A percentile compares a stretch with the other conserved stretches of the same genome.
Evolutionary conservation across 2,888 invertebrate species (phyloP).

Genomic region (Habrosyne pyritoides): DNA sequence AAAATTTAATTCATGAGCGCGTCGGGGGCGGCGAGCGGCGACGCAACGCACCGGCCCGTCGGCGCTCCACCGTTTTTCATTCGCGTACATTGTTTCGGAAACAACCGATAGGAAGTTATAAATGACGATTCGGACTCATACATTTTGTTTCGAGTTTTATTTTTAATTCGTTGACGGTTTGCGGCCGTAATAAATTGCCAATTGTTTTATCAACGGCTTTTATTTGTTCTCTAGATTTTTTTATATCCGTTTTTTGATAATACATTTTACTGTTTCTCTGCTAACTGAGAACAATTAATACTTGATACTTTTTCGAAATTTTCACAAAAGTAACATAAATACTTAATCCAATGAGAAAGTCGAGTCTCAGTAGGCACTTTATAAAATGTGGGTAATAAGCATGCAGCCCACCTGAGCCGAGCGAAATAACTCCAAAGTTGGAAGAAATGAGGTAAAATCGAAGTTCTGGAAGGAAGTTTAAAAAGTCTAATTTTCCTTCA

Average conservation of each 20-base stretch:
- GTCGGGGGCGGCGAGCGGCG: too few species aligned
- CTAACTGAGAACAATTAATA: too few species aligned
- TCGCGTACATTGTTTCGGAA: slow-evolving; percentile 48
- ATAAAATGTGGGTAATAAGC: slow-evolving; percentile 56
- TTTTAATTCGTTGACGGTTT: slow-evolving; percentile 28
- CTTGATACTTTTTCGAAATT: too few species aligned
- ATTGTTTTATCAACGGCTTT: slow-evolving; percentile 3
- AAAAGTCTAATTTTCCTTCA: slow-evolving; percentile 81
- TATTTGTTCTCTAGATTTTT: not conserved
- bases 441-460: slow-evolving; percentile 75
- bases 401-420: slow-evolving; percentile 60
- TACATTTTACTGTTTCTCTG: too few species aligned
- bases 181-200: slow-evolving; percentile 35
- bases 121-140: slow-evolving; percentile 49
- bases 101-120: slow-evolving; percentile 57
- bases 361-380: slow-evolving; percentile 11
- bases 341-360: not conserved
- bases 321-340: not conserved
- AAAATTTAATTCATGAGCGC: not conserved
- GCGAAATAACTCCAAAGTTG: slow-evolving; percentile 52
- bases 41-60: slow-evolving; percentile 16
- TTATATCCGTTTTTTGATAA: not conserved
- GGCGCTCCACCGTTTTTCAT: slow-evolving; percentile 24
- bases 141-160: slow-evolving; percentile 22
- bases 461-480: slow-evolving; percentile 73